Conservation (phyloP, 2,888 invertebrate species). For the Eilema depressum region DNA sequence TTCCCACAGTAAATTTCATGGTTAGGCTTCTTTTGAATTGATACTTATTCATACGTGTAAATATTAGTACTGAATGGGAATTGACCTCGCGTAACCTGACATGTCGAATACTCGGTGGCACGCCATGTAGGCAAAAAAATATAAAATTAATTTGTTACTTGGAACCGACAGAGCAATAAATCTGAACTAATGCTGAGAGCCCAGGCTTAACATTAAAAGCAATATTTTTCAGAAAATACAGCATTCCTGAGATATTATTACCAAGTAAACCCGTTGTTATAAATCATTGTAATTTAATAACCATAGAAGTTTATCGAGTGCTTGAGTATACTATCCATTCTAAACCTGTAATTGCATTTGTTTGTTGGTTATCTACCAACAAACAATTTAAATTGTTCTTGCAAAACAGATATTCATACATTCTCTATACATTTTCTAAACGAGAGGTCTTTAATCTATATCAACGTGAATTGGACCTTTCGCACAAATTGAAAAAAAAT, state of each 20-base stretch:
- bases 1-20: background rate
- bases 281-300: too few relatives aligned
- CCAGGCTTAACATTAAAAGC: too few relatives aligned
- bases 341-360: background rate
- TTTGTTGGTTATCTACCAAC: background rate
- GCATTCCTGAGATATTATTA: too few relatives aligned
- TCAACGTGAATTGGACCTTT: constrained; percentile 34
- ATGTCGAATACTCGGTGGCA: background rate
- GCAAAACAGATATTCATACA: background rate
- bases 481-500: constrained; percentile 59
- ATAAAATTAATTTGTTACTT: too few relatives aligned
- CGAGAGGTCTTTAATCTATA: constrained; percentile 16
- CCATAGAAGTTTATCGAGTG: background rate
- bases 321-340: background rate
- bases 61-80: background rate
- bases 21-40: background rate
- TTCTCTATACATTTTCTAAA: background rate
- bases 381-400: background rate
- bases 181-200: background rate
- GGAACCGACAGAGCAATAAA: background rate
- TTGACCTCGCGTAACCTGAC: too few relatives aligned
- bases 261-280: too few relatives aligned
- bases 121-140: background rate
- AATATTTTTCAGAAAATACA: too few relatives aligned
- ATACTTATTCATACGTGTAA: background rate